These are phyloP conservation scores for Drosophila bocki DNA, from an alignment of 1,140 invertebrate species.

Conservation along the genomic window DNA sequence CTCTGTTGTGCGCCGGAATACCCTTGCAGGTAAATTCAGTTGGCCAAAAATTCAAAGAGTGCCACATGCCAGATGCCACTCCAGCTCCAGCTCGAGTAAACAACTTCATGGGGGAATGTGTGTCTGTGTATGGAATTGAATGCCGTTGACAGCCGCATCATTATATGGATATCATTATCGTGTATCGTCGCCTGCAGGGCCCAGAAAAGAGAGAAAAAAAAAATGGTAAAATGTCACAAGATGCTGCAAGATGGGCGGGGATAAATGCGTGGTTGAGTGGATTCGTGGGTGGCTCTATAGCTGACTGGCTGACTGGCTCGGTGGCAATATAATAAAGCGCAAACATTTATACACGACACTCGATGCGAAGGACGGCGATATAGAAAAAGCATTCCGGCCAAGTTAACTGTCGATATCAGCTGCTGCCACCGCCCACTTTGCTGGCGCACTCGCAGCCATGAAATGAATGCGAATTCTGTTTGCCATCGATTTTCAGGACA, in stretches of 20 bases:
- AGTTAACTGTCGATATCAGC: constrained; percentile 83
- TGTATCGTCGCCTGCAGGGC: constrained; percentile 66
- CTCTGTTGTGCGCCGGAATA: constrained; percentile 8
- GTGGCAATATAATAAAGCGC: constrained; percentile 81
- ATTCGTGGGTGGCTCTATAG: constrained; percentile 9
- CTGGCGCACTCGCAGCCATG: constrained; percentile 9
- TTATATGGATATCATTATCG: constrained; percentile 84
- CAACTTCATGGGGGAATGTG: constrained; percentile 46
- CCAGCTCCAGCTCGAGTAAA: constrained; percentile 37
- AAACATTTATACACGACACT: constrained; percentile 84
- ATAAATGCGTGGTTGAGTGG: constrained; percentile 32
- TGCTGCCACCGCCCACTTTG: constrained; percentile 49
- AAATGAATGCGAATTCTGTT: constrained; percentile 83
- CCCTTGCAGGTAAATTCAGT: constrained; percentile 44
- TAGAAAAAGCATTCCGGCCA: constrained; percentile 70
- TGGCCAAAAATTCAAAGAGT: constrained; percentile 44
- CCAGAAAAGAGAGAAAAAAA: constrained; percentile 42
- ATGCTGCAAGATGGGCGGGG: constrained; percentile 53
- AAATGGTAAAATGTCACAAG: constrained; percentile 81
- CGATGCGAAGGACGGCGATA: constrained; percentile 56
- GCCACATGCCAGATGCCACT: constrained; percentile 46
- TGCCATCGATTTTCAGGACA: constrained; percentile 84
- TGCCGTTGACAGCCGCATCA: constrained; percentile 79
- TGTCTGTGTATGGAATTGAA: constrained; percentile 53
- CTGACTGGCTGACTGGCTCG: background rate